Conservation (phyloP, 92 coral and sea anemone species). For the Zoanthus solanderi region DNA sequence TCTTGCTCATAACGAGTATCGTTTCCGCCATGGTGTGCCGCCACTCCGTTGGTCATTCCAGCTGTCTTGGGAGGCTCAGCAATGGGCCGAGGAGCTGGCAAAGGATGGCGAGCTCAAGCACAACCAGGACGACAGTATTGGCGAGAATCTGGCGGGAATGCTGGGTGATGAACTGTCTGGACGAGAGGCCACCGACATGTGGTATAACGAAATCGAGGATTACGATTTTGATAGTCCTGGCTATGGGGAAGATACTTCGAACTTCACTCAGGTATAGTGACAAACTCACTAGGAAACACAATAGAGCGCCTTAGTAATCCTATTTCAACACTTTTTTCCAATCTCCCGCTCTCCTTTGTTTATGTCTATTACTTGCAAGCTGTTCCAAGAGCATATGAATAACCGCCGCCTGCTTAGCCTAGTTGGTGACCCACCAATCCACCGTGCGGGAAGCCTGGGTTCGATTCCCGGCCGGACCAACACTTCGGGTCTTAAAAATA, state of each 20-base stretch:
- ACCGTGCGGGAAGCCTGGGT: too few species aligned
- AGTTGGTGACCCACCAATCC: too few species aligned
- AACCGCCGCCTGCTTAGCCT: too few species aligned
- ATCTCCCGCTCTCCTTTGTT: too few species aligned
- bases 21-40: slow-evolving; percentile 88
- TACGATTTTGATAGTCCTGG: slow-evolving; percentile 86
- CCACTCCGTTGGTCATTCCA: slow-evolving; percentile 96
- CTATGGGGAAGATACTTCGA: slow-evolving; percentile 93
- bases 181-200: slow-evolving; percentile 89
- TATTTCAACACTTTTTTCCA: too few species aligned
- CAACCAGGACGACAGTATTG: slow-evolving; percentile 88
- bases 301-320: background rate
- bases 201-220: slow-evolving; percentile 94
- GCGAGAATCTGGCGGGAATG: slow-evolving; percentile 99
- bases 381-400: too few species aligned
- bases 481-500: too few species aligned
- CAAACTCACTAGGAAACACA: too few species aligned
- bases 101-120: slow-evolving; percentile 87
- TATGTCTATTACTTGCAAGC: too few species aligned
- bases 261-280: slow-evolving; percentile 85
- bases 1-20: slow-evolving; percentile 88
- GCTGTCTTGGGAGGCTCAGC: slow-evolving; percentile 98
- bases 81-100: slow-evolving; percentile 95
- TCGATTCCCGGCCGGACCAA: too few species aligned
- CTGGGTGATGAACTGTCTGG: slow-evolving; percentile 90